These are phyloP conservation scores for Pollachius pollachius DNA, from an alignment of 2,113 vertebrate species.

Conservation along the genomic window DNA sequence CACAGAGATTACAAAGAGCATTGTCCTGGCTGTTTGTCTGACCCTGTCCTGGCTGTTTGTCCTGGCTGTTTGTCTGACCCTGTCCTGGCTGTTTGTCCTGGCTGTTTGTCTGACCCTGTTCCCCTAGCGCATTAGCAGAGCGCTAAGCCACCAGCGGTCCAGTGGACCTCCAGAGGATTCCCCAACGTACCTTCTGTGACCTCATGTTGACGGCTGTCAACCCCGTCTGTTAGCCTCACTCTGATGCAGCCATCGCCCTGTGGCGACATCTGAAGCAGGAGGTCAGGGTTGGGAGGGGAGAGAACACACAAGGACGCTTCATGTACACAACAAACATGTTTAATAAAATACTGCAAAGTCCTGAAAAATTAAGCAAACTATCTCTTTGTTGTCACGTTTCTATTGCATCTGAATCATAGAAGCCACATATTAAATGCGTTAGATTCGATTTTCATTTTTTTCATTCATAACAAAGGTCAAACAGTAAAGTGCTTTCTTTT, in stretches of 20 bases:
- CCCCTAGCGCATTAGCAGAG: neutral
- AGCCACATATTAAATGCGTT: slow-evolving; percentile 62
- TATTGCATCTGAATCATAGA: slow-evolving; percentile 63
- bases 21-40: neutral
- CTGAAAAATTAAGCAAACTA: slow-evolving; percentile 42
- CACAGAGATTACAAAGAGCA: neutral
- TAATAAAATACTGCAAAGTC: slow-evolving; percentile 64
- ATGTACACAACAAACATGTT: slow-evolving; percentile 56
- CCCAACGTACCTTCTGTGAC: no score
- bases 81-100: neutral
- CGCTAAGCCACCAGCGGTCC: no score
- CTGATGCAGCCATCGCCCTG: no score
- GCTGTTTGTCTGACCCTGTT: slow-evolving; percentile 5
- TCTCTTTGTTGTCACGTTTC: slow-evolving; percentile 58
- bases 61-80: neutral
- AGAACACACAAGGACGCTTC: neutral
- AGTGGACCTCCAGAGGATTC: no score
- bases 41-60: neutral
- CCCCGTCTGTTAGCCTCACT: no score
- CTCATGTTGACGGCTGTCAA: no score
- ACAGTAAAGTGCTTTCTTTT: slow-evolving; percentile 74
- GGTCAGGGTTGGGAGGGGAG: no score
- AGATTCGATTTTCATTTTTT: slow-evolving; percentile 34
- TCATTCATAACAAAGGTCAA: slow-evolving; percentile 57
- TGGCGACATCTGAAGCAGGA: no score